Evolutionary conservation across 2,113 vertebrate genomes (phyloP).

Genomic region (Tetraodon nigroviridis): DNA sequence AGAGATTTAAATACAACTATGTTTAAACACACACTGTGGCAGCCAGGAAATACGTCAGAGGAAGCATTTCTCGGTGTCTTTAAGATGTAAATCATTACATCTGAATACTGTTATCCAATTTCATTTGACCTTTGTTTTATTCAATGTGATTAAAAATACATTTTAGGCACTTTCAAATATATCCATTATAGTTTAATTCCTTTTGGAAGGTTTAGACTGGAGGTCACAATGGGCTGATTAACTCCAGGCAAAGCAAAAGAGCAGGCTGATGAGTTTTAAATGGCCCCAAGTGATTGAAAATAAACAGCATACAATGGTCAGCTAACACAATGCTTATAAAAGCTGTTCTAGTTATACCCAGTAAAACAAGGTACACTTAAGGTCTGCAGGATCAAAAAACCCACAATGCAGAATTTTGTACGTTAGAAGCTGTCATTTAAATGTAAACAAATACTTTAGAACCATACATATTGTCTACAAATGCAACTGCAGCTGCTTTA

Average conservation of each 20-base stretch:
- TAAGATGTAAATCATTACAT: too few species aligned
- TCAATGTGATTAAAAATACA: too few species aligned
- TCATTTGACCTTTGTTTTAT: too few species aligned
- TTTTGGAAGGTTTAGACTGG: conserved; percentile 17
- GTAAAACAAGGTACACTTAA: conserved; percentile 25
- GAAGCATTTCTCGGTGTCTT: too few species aligned
- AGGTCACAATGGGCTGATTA: conserved; percentile 61
- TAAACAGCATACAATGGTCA: conserved; percentile 42
- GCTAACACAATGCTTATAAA: conserved; percentile 49
- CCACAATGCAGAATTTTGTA: conserved; percentile 28
- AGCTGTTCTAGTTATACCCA: conserved; percentile 30
- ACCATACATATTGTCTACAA: too few species aligned
- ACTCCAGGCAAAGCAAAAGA: conserved; percentile 43
- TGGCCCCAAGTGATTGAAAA: conserved; percentile 49
- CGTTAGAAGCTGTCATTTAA: conserved; percentile 34
- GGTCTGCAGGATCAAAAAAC: conserved; percentile 15
- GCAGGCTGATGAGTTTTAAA: conserved; percentile 53
- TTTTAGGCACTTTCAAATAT: too few species aligned
- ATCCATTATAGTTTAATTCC: too few species aligned
- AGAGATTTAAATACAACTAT: too few species aligned
- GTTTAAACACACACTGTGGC: too few species aligned
- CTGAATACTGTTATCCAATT: too few species aligned
- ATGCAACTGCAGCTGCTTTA: conserved; percentile 14
- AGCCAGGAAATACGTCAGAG: too few species aligned
- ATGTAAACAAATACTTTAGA: conserved; percentile 29